Conservation (phyloP, 2,888 invertebrate genomes). For the Coenonympha arcania region DNA sequence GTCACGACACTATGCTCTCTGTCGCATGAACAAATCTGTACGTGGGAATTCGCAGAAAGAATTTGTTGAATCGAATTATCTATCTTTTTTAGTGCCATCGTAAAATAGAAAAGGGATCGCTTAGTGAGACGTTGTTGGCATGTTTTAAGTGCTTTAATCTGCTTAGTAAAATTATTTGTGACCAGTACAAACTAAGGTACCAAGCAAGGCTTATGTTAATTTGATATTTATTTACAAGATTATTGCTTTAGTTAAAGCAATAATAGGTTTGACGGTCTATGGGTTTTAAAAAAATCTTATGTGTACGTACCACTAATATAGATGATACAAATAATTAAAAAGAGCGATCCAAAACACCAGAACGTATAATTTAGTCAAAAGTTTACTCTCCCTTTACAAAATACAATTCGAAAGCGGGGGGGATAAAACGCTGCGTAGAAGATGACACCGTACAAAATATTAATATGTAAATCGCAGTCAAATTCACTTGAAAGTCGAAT, state of each 20-base stretch:
- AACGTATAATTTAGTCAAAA: background rate
- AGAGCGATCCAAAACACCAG: background rate
- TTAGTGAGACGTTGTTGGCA: constrained; percentile 51
- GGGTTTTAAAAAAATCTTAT: too few species aligned
- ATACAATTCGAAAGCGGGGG: constrained; percentile 1
- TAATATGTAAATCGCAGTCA: constrained; percentile 49
- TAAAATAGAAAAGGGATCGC: constrained; percentile 26
- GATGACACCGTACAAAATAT: constrained; percentile 27
- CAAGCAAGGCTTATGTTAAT: background rate
- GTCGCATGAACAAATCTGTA: constrained; percentile 53
- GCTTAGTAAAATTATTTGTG: background rate
- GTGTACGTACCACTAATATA: too few species aligned
- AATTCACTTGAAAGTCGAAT: constrained; percentile 60
- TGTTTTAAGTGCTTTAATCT: constrained; percentile 18
- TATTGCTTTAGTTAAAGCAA: too few species aligned
- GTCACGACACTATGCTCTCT: constrained; percentile 50
- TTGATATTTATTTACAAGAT: too few species aligned
- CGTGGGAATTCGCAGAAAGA: constrained; percentile 34
- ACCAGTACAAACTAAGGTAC: background rate
- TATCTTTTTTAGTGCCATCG: constrained; percentile 25
- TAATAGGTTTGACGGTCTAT: too few species aligned
- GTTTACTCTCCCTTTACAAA: background rate
- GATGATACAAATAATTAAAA: background rate
- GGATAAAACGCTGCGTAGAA: constrained; percentile 11
- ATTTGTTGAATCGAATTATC: constrained; percentile 29